Conservation (phyloP, 2,797 vertebrate species). For the Hylomyscus alleni region DNA sequence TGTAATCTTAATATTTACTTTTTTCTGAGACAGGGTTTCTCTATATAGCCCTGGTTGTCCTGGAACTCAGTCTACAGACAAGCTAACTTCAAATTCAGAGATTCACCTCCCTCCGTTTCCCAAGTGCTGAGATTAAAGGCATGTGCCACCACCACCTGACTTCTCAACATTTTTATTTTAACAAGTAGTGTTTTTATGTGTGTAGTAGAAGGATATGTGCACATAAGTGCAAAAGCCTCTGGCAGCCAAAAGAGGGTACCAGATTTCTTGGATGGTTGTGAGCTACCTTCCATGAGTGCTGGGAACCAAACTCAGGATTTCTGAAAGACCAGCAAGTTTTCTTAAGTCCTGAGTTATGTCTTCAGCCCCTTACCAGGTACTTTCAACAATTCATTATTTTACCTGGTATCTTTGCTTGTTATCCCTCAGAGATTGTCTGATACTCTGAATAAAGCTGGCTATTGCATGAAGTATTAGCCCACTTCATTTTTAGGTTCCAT, state of each 20-base stretch:
- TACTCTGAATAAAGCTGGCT: not conserved
- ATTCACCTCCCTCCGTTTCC: not conserved
- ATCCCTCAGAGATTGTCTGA: not conserved
- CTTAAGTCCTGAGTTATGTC: not conserved
- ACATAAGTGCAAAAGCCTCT: not conserved
- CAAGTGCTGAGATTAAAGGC: not conserved
- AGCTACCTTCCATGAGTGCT: no score
- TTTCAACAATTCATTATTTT: constrained; percentile 58
- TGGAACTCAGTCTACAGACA: not conserved
- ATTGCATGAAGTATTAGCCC: not conserved
- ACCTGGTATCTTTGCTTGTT: constrained; percentile 37
- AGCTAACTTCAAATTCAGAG: not conserved
- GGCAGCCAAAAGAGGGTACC: not conserved
- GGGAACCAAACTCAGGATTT: not conserved
- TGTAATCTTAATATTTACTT: constrained; percentile 32
- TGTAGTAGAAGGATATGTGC: not conserved
- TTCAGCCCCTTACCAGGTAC: not conserved
- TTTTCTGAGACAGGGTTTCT: not conserved
- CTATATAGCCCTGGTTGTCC: not conserved
- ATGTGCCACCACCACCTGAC: not conserved
- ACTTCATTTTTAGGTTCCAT: not conserved
- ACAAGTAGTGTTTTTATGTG: not conserved
- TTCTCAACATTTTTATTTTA: constrained; percentile 7
- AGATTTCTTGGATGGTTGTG: not conserved
- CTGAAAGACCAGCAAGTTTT: not conserved